These are phyloP conservation scores for Nibea coibor DNA, from an alignment of 2,113 vertebrate genomes.

Conservation along the genomic window DNA sequence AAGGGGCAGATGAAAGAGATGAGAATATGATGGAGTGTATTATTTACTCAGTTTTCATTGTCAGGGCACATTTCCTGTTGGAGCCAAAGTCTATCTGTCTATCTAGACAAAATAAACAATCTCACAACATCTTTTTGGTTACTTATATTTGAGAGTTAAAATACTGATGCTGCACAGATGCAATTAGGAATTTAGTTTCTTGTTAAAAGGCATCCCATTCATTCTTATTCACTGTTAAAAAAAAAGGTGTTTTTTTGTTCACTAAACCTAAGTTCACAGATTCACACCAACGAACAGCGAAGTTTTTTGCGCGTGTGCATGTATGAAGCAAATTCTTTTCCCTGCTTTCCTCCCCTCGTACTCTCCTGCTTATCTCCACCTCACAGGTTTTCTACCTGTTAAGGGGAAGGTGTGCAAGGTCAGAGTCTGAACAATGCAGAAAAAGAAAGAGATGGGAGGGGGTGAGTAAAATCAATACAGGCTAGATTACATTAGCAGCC, in stretches of 20 bases:
- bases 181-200: not conserved
- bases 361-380: conserved; percentile 32
- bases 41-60: not conserved
- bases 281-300: not conserved
- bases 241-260: too few relatives aligned
- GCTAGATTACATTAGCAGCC: conserved; percentile 38
- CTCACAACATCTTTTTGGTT: not conserved
- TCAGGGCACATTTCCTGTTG: not conserved
- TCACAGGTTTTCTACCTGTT: conserved; percentile 2
- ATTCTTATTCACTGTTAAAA: not conserved
- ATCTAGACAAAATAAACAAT: not conserved
- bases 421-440: not conserved
- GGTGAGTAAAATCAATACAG: conserved; percentile 58
- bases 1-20: not conserved
- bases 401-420: conserved; percentile 34
- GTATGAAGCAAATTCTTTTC: not conserved
- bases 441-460: not conserved
- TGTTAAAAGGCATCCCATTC: not conserved
- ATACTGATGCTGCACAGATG: not conserved
- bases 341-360: not conserved
- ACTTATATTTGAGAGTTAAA: not conserved
- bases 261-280: not conserved
- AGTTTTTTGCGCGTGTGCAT: not conserved
- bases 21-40: not conserved
- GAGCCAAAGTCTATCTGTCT: too few relatives aligned